phyloP scores from a whole-genome alignment of 35 echinoderm and acorn worm genomes.

The Diadema setosum region DNA sequence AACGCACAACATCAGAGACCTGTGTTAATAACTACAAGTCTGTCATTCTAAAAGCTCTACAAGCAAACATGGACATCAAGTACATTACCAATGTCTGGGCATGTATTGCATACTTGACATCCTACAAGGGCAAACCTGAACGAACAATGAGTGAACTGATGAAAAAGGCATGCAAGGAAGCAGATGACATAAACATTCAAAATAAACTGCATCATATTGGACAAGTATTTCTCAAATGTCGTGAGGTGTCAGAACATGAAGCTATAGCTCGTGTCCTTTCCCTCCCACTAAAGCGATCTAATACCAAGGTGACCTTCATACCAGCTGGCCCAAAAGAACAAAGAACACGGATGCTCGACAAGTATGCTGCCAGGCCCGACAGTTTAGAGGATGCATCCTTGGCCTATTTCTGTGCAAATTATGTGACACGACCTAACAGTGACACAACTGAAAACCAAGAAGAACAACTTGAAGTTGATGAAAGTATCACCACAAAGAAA shows the following conservation, averaged over 20 bases:
- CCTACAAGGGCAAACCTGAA: constrained; percentile 25
- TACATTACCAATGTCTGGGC: constrained; percentile 22
- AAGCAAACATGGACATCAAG: constrained; percentile 27
- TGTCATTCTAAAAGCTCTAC: background rate
- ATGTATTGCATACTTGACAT: constrained; percentile 24
- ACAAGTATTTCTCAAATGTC: background rate
- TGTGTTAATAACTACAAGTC: background rate
- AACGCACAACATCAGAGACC: background rate
- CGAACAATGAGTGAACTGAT: background rate
- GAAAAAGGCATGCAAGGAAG: background rate
- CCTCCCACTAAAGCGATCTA: constrained; percentile 6
- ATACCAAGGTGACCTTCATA: background rate
- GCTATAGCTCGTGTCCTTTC: background rate
- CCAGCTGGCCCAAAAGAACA: constrained; percentile 2
- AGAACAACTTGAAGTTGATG: background rate
- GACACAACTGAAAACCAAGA: background rate
- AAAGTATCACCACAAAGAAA: background rate
- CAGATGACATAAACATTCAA: background rate
- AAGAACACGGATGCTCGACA: constrained; percentile 13
- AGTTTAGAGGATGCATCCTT: background rate
- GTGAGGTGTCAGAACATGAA: constrained; percentile 32
- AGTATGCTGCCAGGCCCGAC: constrained; percentile 2
- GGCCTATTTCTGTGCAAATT: background rate
- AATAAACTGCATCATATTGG: constrained; percentile 18
- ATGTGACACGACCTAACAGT: background rate